Base-by-base conservation (phyloP, 2,888 invertebrate species). In the Trichacis sp. region DNA sequence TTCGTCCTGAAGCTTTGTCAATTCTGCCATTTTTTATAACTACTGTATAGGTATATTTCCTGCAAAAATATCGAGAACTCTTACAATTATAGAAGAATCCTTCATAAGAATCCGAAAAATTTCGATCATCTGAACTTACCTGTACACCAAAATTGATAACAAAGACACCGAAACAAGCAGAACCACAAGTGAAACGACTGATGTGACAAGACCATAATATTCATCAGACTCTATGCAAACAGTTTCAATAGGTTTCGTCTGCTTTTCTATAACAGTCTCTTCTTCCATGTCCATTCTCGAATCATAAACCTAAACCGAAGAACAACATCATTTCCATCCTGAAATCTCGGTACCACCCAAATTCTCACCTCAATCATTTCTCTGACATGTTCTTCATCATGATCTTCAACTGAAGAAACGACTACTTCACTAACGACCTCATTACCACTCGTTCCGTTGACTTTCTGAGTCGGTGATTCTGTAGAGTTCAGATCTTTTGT, bases 191-290 rank as follows among this genome's bases (percentile, higher is more conserved):
- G 92, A 88, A 62, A 93, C 89, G 0, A 95, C 88, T 0, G 93
- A 92, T 1, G 91, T 91, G 52, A 96, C 88, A n/a, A 96, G 85
- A 0, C 93, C 92, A 76, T 95, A 91, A 84, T 96, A 95, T 83
- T 95, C 94, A 54, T 93, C 89, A 1, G 91, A 90, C 1, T 93
- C 91, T 63, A 96, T 88, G 81, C 95, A 96, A 17, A 95, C 90
- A 0, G 89, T 91, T 67, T 92, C 89, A 30, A 88, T 84, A 4
- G 91, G 88, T 0, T 91, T 89, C 0, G 91, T 87, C 24, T 79
- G 81, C 20, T 73, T 77, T 54, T 81, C 80, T 3, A 82, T 72
- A 5, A 76, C 67, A 8, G 75, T 80, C 42, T 79, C 79, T 48
- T 79, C 82, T n/a, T 80, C 76, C 73, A 87, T 85, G 43, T 87